Base-by-base conservation (phyloP, 2,888 invertebrate genomes). In the Criorhina ranunculi region DNA sequence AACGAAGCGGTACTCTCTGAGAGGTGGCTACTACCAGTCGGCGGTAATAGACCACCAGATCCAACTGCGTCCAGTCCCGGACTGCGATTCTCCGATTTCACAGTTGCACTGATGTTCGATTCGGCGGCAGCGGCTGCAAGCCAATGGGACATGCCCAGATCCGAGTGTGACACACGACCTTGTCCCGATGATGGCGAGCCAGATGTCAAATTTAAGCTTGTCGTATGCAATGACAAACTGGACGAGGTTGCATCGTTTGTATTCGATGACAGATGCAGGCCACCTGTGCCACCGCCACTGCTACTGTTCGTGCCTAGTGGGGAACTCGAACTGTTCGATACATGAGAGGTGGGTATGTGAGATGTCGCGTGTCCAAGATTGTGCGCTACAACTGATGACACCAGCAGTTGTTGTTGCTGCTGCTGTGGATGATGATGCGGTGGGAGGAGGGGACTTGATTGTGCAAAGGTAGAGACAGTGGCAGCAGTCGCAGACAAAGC, bases 81-180 rank as follows among this genome's bases (percentile, higher is more conserved):
- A 92, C 95, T 95, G 88, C 95, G 94, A 88, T 95, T 94, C 92
- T 95, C 95, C 88, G 95, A 95, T 92, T 95, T 95, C 86, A 95
- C 95, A 5, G 89, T 88, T 42, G 92, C 88, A 44, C 83, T 76
- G 60, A 89, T 81, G 77, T 95, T 95, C 53, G 88, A 80, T 77
- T 87, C 88, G 69, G 88, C 87, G 77, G 88, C 88, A 40, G 86
- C 72, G 7, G 73, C 86, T 78, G 89, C 89, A 75, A 92, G 82
- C 92, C 92, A 92, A 86, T 92, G 91, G 73, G 91, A 89, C 91
- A 92, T 91, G 59, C 89, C 90, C 87, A 88, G 76, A 59, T 88
- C 88, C 51, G 88, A 82, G 66, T 87, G 86, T 49, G 77, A 12
- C 8, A 67, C 17, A n/a, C 81, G 82, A 55, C 72, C 60, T 57